These are phyloP conservation scores for Heteromurus nitidus DNA, from an alignment of 2,888 invertebrate species.

Conservation along the genomic window DNA sequence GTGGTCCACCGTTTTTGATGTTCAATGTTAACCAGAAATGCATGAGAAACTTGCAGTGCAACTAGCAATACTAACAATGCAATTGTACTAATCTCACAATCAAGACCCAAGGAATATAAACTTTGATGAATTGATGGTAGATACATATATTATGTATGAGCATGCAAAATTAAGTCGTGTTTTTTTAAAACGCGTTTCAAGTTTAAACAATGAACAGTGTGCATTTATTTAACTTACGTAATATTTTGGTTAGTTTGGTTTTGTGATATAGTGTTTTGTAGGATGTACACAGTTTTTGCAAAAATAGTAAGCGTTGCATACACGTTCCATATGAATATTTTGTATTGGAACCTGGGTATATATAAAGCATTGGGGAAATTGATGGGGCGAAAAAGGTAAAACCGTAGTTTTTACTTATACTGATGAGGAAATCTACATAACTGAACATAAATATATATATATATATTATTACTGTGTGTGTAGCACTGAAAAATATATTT, in stretches of 20 bases:
- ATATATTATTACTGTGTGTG: no score
- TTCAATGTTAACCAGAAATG: no score
- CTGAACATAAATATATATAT: slow-evolving; percentile 9
- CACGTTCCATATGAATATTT: slow-evolving; percentile 11
- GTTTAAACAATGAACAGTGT: slow-evolving; percentile 47
- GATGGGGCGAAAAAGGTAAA: background rate
- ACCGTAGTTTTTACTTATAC: background rate
- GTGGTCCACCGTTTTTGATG: no score
- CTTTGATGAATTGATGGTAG: no score
- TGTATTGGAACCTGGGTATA: background rate
- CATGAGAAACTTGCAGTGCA: no score
- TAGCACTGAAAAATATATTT: slow-evolving; percentile 19
- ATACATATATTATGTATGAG: no score
- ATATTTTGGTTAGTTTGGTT: slow-evolving; percentile 1
- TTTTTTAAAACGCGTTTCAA: no score
- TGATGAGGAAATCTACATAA: slow-evolving; percentile 18
- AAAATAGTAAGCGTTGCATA: slow-evolving; percentile 59
- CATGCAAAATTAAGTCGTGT: no score
- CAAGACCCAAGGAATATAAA: no score
- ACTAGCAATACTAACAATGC: no score
- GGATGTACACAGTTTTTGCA: slow-evolving; percentile 36
- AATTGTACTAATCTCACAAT: no score
- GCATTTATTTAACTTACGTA: slow-evolving; percentile 44
- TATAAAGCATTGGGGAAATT: slow-evolving; percentile 34
- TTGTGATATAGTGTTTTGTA: slow-evolving; percentile 14